Evolutionary conservation across 2,113 vertebrate genomes (phyloP), one percentile per base, ranked within the genome.

Genomic region (Eptatretus burgeri): DNA sequence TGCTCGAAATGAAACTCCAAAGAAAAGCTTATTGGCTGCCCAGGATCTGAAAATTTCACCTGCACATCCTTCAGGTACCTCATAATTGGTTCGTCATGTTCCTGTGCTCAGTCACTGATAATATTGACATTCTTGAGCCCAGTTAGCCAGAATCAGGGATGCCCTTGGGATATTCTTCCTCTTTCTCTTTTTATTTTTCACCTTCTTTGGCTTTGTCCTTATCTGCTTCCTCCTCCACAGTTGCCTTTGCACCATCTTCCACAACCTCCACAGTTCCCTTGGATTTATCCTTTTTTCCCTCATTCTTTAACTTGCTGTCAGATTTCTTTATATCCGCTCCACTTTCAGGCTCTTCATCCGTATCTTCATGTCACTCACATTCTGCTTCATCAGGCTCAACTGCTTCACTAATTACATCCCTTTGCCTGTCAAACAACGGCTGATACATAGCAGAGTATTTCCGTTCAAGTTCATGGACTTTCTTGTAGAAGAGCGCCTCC

Each of bases 71-170:
- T 83, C 72, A 95, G 73, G 66, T 95, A 83, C 73, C 89, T 94
- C 69, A 95, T 72, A 72, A 95, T 93, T 7, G 89, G 84, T 66
- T 98, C 89, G 66, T 98, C 91, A 1, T 95, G 83, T 63, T 95
- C 91, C 91, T 95, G 62, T 96, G 85, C 27, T 96, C 77, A 75
- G 71, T 96, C 89, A 65, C 82, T 84, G 66, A 96, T 77, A 84
- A 98, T 88, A 70, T 94, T 86, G 70, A 93, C 87, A 5, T 82
- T 93, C 71, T 81, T 86, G 70, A 98, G 94, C 72, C 96, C 84
- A 63, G 85, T 91, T 51, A 93, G 82, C 91, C 91, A 98, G 75
- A 98, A 98, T 91, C 89, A 1, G 89, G 91, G 64, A 98, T 84
- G 70, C 91, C 89, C 74, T 78, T 89, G 49, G 80, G 75, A 66